phyloP scores from a whole-genome alignment of 2,888 invertebrate species.

The Phengaris arion region DNA sequence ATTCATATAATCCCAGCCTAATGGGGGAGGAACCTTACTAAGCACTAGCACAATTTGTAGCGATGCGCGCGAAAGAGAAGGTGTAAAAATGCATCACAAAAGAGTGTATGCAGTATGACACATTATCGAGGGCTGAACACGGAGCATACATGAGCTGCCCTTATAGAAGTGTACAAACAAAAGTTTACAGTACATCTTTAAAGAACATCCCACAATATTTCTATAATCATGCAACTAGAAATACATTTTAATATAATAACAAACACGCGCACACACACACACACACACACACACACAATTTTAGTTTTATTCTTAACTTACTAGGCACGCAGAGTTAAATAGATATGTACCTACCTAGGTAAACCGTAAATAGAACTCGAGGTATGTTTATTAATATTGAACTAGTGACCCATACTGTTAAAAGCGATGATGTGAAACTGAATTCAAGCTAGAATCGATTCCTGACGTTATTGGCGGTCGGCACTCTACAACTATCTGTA shows the following conservation, averaged over 20 bases:
- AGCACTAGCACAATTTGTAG: too few species aligned
- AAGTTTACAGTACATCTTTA: too few species aligned
- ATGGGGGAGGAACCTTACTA: too few species aligned
- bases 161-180: too few species aligned
- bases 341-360: not conserved
- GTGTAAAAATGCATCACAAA: too few species aligned
- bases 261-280: not conserved
- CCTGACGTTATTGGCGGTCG: not conserved
- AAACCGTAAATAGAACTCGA: not conserved
- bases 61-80: too few species aligned
- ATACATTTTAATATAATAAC: not conserved
- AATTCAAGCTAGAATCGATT: not conserved
- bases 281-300: not conserved
- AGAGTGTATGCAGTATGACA: too few species aligned
- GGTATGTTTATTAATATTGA: not conserved
- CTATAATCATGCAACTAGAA: too few species aligned
- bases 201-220: too few species aligned
- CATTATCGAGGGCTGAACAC: too few species aligned
- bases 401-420: slow-evolving; percentile 7
- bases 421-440: slow-evolving; percentile 1
- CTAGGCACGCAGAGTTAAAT: not conserved
- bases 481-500: not conserved
- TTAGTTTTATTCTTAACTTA: not conserved
- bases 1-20: too few species aligned
- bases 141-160: too few species aligned